Base-by-base conservation (phyloP, 2,888 invertebrate genomes). In the Platynereis dumerilii region DNA sequence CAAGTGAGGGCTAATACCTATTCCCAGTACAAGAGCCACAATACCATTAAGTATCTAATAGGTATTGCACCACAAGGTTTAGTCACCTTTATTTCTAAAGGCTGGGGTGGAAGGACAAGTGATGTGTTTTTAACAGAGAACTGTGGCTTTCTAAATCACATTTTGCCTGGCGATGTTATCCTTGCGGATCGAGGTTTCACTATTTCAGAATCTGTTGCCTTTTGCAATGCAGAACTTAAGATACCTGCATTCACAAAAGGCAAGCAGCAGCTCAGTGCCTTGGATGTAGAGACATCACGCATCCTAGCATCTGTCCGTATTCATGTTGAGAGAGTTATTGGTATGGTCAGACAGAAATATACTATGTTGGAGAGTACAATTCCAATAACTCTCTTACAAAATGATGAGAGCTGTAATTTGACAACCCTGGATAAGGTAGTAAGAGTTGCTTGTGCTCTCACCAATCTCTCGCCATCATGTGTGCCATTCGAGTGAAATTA, bases 51-150 rank as follows among this genome's bases (percentile, higher is more conserved):
- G 53, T 74, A 69, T 60, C 60, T 75, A 28, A 73, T 74, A 45
- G 73, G 69, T 15, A 72, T 76, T n/a, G 29, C 69, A 2, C 74
- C 74, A 0, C 72, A 73, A 58, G 75, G 71, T 12, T 28, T 54
- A 15, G 67, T 74, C 24, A 62, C 65, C 7, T 76, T 71, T 57
- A 66, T 76, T 22, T 75, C 72, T 22, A 65, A 69, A 45, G 72
- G 69, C 5, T 76, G 70, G 71, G 75, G 74, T 52, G 76, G 75
- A 2, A 60, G 72, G 42, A 57, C 67, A 1, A 68, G 69, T 57
- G 74, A 75, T 45, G 74, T 74, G 62, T 57, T 61, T 34, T 58
- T 75, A 2, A 71, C 70, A 17, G 68, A 72, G 55, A 39, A 74
- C 17, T 66, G n/a, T n/a, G 69, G 67, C 1, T 52, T 70, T n/a